Evolutionary conservation across 2,113 vertebrate species (phyloP).

Genomic region (Hoplias malabaricus): DNA sequence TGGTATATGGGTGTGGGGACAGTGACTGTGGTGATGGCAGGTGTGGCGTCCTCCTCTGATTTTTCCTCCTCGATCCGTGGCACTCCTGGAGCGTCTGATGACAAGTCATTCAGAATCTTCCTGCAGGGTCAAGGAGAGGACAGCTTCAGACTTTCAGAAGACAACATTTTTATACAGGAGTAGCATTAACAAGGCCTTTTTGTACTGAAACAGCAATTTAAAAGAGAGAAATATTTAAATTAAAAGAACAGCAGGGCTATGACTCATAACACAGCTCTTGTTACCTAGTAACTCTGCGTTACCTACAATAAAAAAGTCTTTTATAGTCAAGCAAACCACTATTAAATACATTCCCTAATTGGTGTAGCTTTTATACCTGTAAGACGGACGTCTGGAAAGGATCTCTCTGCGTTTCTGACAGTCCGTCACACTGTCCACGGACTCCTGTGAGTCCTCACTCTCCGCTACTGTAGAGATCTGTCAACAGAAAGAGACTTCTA

Average conservation of each 20-base stretch:
- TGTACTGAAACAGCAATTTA: too few relatives aligned
- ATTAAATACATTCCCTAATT: too few relatives aligned
- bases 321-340: too few relatives aligned
- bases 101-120: conserved; percentile 98
- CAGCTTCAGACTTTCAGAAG: background rate
- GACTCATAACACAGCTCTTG: too few relatives aligned
- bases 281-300: too few relatives aligned
- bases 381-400: conserved; percentile 93
- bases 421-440: conserved; percentile 96
- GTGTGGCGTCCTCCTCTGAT: conserved; percentile 91
- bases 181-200: too few relatives aligned
- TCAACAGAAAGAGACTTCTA: background rate
- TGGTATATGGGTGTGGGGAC: conserved; percentile 99
- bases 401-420: conserved; percentile 98
- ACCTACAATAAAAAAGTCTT: too few relatives aligned
- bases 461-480: conserved; percentile 97
- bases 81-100: conserved; percentile 93
- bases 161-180: background rate
- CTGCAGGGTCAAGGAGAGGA: conserved; percentile 63
- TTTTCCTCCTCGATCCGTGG: conserved; percentile 98
- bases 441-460: conserved; percentile 98
- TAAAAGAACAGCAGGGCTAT: too few relatives aligned
- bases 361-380: conserved; percentile 91
- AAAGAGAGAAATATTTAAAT: too few relatives aligned
- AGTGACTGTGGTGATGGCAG: conserved; percentile 95